Conservation (phyloP, 1,140 invertebrate genomes). For the Pararge aegeria region DNA sequence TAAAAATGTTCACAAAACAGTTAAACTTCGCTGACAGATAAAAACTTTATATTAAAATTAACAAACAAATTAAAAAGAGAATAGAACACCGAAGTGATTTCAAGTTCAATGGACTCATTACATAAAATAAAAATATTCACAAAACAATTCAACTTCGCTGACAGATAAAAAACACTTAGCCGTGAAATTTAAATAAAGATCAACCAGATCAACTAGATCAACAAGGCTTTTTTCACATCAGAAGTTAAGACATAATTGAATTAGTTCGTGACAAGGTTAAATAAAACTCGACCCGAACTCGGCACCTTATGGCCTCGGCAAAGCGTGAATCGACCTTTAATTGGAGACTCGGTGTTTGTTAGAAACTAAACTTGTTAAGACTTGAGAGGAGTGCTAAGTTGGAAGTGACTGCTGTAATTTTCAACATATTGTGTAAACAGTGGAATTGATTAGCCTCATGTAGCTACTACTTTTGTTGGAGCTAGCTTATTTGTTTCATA, state of each 20-base stretch:
- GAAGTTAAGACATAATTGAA: neutral
- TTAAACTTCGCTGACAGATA: too few relatives aligned
- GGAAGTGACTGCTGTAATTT: constrained; percentile 3
- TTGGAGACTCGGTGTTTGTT: constrained; percentile 3
- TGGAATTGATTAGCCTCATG: constrained; percentile 2
- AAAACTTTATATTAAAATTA: too few relatives aligned
- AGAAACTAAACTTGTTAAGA: constrained; percentile 3
- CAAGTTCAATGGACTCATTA: too few relatives aligned
- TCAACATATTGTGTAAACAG: neutral
- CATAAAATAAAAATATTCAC: neutral
- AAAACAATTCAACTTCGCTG: neutral
- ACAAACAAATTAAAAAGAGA: too few relatives aligned
- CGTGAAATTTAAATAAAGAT: neutral
- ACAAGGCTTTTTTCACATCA: neutral
- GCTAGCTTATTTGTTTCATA: neutral
- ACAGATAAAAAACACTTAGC: neutral
- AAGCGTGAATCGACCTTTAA: constrained; percentile 4
- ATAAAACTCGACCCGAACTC: neutral
- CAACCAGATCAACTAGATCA: neutral
- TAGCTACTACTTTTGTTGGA: neutral
- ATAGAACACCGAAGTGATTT: too few relatives aligned
- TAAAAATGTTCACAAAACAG: too few relatives aligned
- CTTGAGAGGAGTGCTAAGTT: neutral
- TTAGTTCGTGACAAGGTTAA: neutral
- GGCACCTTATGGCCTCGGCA: constrained; percentile 1